Evolutionary conservation across 1,140 invertebrate species (phyloP), one percentile per base, ranked within the genome.

Genomic region (Battus philenor): DNA sequence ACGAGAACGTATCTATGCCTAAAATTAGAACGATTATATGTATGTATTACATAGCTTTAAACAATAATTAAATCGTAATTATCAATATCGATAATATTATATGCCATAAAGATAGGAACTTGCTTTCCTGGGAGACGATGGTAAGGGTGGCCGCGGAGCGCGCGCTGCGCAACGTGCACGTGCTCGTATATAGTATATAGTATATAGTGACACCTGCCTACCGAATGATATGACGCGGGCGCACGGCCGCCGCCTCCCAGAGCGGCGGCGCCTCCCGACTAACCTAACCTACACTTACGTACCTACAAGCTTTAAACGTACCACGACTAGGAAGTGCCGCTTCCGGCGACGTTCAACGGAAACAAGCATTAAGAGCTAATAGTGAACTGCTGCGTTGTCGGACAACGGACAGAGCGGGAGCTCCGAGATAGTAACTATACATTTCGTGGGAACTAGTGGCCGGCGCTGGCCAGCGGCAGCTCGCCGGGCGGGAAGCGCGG

Each of bases 91-190:
- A 87, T 86, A 87, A 86, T 86, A 86, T 86, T 87, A 87, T 87
- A 87, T 87, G 86, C 81, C 82, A 87, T 87, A 87, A 86, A 87
- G 82, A 89, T 90, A 90, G 89, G 89, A 90, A 90, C 89, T 90
- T 90, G 89, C 87, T 90, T 90, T 88, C 87, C 89, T 89, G 88
- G 88, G 87, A 85, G 77, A 79, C 66, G 84, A 83, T 86, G 84
- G 66, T 86, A 71, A 68, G 62, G 64, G 55, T 49, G 63, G 47
- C 50, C 34, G 50, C 43, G 49, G 67, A 68, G 59, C 55, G 74
- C 60, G 67, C 67, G 60, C 73, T 75, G 70, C 79, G 75, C 80
- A 59, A 49, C 46, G 56, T 66, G 65, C 70, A 68, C 44, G 66
- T 50, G 38, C 49, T 59, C 79, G 72, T 74, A 69, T n/a, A 76